These are phyloP conservation scores for Calephelis perditalis DNA, from an alignment of 2,888 invertebrate genomes.

Conservation along the genomic window DNA sequence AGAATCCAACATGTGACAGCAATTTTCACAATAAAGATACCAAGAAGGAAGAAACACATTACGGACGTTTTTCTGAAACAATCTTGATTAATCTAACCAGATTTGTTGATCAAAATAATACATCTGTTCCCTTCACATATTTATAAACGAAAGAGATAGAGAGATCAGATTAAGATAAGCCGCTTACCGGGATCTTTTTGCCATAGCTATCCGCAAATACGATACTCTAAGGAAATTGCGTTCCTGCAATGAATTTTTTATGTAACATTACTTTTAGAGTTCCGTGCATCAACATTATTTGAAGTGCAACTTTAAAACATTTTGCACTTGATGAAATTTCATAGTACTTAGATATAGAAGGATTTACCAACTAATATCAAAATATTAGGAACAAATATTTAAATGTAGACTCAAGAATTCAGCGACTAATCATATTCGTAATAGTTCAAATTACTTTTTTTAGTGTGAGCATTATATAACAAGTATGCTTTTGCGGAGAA, in stretches of 20 bases:
- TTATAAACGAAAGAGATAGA: constrained; percentile 8
- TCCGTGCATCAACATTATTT: not conserved
- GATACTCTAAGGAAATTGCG: constrained; percentile 13
- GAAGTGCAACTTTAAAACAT: not conserved
- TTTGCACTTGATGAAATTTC: too few relatives aligned
- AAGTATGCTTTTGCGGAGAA: too few relatives aligned
- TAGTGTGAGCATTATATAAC: too few relatives aligned
- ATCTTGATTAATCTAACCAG: constrained; percentile 3
- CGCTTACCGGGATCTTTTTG: constrained; percentile 11
- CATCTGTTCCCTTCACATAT: constrained; percentile 9
- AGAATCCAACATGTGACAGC: too few relatives aligned
- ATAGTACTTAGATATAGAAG: too few relatives aligned
- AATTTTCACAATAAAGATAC: too few relatives aligned
- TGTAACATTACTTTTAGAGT: constrained; percentile 7
- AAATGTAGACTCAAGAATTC: too few relatives aligned
- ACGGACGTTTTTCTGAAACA: not conserved
- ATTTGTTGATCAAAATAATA: constrained; percentile 11
- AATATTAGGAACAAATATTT: too few relatives aligned
- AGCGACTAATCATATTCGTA: too few relatives aligned
- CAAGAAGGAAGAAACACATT: too few relatives aligned
- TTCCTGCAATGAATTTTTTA: constrained; percentile 10
- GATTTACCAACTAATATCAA: too few relatives aligned
- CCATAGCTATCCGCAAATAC: constrained; percentile 9
- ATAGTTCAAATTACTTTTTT: too few relatives aligned
- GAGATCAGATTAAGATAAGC: constrained; percentile 13